Conservation (phyloP, 1,140 invertebrate genomes). For the Scaptomyza hsui region DNA sequence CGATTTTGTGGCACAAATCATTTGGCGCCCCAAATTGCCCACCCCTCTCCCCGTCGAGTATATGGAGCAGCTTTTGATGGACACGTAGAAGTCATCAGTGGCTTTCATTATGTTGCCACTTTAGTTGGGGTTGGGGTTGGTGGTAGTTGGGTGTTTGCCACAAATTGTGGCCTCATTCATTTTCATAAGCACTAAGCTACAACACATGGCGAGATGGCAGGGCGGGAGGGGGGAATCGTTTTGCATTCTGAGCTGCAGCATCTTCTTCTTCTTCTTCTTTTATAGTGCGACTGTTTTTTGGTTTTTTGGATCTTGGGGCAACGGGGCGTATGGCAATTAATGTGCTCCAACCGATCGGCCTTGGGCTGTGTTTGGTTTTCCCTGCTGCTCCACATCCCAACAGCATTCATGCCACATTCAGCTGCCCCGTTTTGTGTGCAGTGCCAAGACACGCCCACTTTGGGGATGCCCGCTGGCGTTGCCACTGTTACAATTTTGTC, state of each 20-base stretch:
- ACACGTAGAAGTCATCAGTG: slow-evolving; percentile 56
- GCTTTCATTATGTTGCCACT: slow-evolving; percentile 35
- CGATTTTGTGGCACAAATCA: slow-evolving; percentile 32
- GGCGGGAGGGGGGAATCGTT: background rate
- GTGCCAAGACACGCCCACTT: slow-evolving; percentile 45
- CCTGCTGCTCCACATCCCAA: slow-evolving; percentile 38
- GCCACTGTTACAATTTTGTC: slow-evolving; percentile 79
- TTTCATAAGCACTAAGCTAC: slow-evolving; percentile 44
- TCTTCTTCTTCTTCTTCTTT: background rate
- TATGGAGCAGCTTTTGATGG: slow-evolving; percentile 34
- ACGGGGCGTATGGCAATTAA: slow-evolving; percentile 47
- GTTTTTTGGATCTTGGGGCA: background rate
- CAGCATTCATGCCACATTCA: background rate
- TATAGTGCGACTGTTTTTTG: too few relatives aligned
- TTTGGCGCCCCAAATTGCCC: slow-evolving; percentile 20
- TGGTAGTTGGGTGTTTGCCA: background rate
- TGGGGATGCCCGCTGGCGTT: slow-evolving; percentile 39
- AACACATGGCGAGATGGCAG: background rate
- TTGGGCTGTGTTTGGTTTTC: slow-evolving; percentile 54
- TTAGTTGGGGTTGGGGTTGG: background rate
- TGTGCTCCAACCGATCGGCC: slow-evolving; percentile 60
- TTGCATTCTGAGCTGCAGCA: slow-evolving; percentile 7
- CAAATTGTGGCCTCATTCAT: slow-evolving; percentile 51
- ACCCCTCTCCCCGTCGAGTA: background rate
- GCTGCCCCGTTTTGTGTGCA: slow-evolving; percentile 12